Conservation (phyloP, 2,888 invertebrate genomes). For the Iphiclides podalirius region DNA sequence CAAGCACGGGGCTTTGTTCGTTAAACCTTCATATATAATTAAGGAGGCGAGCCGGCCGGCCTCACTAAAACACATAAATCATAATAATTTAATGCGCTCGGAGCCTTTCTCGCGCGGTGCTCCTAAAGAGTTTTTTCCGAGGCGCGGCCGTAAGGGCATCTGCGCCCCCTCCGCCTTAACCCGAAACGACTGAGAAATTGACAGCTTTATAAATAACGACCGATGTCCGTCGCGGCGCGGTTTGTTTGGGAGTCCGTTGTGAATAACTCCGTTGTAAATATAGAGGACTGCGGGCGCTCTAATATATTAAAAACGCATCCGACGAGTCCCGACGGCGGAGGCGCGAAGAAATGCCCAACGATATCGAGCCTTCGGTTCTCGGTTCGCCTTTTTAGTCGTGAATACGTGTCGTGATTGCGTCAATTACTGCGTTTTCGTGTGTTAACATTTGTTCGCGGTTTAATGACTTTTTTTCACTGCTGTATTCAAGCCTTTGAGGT, state of each 20-base stretch:
- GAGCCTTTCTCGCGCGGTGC: slow-evolving; percentile 57
- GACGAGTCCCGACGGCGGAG: slow-evolving; percentile 8
- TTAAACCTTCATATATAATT: slow-evolving; percentile 71
- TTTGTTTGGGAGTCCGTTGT: slow-evolving; percentile 12
- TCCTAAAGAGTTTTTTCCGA: slow-evolving; percentile 47
- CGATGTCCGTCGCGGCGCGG: slow-evolving; percentile 36
- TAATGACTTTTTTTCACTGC: too few species aligned
- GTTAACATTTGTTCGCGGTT: too few species aligned
- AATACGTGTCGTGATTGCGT: too few species aligned
- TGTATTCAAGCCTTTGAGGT: too few species aligned
- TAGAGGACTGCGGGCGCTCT: too few species aligned
- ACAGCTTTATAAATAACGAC: slow-evolving; percentile 74
- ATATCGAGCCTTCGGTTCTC: slow-evolving; percentile 1
- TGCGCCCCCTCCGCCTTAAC: slow-evolving; percentile 55
- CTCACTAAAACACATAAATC: slow-evolving; percentile 76
- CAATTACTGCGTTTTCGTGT: not conserved
- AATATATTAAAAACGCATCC: slow-evolving; percentile 17
- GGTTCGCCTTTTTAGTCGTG: too few species aligned
- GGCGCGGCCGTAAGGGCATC: slow-evolving; percentile 54
- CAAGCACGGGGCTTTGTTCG: slow-evolving; percentile 56
- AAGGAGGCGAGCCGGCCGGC: slow-evolving; percentile 54
- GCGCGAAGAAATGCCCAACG: slow-evolving; percentile 1
- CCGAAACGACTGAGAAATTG: slow-evolving; percentile 64
- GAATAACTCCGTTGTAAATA: too few species aligned
- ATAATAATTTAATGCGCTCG: slow-evolving; percentile 74